Evolutionary conservation across 1,140 invertebrate genomes (phyloP).

Genomic region (Melanaphis sacchari): DNA sequence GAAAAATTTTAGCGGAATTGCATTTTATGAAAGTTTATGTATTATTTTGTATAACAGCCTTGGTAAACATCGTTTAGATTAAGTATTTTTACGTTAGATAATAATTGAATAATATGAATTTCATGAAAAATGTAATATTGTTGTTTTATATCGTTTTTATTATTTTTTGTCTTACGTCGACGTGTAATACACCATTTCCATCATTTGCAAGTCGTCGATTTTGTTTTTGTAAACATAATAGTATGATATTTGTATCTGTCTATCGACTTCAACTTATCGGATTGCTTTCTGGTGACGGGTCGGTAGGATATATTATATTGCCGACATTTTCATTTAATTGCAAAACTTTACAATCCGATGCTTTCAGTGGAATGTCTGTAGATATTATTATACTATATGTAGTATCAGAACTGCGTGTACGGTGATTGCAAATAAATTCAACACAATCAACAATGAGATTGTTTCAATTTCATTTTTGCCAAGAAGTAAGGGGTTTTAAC

Average conservation of each 20-base stretch:
- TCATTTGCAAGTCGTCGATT: background rate
- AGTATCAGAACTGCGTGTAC: background rate
- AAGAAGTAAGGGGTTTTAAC: background rate
- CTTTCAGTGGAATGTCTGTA: background rate
- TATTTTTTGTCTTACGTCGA: background rate
- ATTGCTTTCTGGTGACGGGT: background rate
- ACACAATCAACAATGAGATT: background rate
- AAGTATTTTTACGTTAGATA: background rate
- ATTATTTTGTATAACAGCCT: background rate
- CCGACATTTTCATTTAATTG: slow-evolving; percentile 20
- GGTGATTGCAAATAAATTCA: background rate
- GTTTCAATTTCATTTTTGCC: background rate
- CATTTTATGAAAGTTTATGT: background rate
- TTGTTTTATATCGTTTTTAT: background rate
- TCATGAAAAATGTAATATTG: background rate
- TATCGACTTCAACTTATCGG: background rate
- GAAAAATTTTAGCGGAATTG: background rate
- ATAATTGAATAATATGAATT: background rate
- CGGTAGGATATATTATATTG: background rate
- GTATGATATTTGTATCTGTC: background rate
- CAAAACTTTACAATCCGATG: background rate
- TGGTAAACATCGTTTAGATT: background rate
- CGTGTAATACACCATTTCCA: background rate
- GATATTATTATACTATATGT: background rate
- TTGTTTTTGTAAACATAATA: background rate